A percentile compares a stretch with the other conserved stretches of the same genome.
phyloP scores from a whole-genome alignment of 2,113 vertebrate genomes.

The Cyprinodon variegatus region DNA sequence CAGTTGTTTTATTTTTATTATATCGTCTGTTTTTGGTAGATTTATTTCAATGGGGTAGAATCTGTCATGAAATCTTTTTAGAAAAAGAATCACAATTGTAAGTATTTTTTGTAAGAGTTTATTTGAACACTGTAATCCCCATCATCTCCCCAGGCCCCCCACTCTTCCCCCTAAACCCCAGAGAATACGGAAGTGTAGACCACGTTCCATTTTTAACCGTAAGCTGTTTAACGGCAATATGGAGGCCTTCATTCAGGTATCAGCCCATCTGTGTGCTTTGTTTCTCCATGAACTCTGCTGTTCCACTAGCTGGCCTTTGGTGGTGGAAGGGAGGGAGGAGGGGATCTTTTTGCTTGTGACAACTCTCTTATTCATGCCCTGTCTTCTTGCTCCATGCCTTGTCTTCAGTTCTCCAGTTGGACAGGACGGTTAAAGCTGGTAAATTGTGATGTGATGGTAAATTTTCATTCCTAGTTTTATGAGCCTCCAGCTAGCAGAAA shows the following conservation, averaged over 20 bases:
- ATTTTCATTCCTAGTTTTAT: conserved; percentile 7
- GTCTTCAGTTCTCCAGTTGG: conserved; percentile 33
- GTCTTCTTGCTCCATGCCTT: conserved; percentile 64
- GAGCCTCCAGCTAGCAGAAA: conserved; percentile 10
- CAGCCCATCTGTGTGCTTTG: conserved; percentile 65
- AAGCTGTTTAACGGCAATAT: conserved; percentile 98
- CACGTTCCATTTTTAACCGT: conserved; percentile 92
- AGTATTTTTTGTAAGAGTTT: too few relatives aligned
- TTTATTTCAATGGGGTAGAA: not conserved
- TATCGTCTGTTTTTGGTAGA: too few relatives aligned
- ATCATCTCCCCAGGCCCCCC: conserved; percentile 92
- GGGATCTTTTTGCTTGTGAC: conserved; percentile 72
- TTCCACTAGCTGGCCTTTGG: conserved; percentile 79
- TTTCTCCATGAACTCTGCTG: conserved; percentile 73
- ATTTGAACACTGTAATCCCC: conserved; percentile 63
- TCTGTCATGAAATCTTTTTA: not conserved
- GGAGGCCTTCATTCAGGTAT: conserved; percentile 98
- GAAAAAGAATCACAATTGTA: not conserved
- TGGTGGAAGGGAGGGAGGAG: not conserved
- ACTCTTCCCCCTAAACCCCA: conserved; percentile 95
- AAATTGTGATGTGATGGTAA: conserved; percentile 10
- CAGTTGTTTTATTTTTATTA: not conserved
- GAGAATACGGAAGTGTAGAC: conserved; percentile 96
- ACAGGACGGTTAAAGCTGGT: conserved; percentile 24
- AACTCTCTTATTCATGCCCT: conserved; percentile 58